These are phyloP conservation scores for Aporrectodea caliginosa DNA, from an alignment of 1,140 invertebrate genomes.

Conservation along the genomic window DNA sequence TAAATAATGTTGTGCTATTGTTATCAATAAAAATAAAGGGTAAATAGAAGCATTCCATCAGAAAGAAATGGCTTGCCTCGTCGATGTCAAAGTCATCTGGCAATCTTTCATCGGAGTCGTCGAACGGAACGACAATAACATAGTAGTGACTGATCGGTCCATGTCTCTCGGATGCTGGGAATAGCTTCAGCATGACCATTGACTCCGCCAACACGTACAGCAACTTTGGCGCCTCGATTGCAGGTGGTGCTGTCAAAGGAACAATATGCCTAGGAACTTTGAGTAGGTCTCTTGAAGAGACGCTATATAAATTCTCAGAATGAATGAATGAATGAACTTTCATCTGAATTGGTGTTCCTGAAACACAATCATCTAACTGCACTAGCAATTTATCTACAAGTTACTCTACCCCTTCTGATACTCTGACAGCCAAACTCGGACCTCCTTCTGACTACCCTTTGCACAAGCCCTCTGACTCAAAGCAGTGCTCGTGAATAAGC, in stretches of 20 bases:
- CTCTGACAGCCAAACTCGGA: too few species aligned
- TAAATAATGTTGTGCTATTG: background rate
- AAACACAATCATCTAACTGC: too few species aligned
- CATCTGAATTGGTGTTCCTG: too few species aligned
- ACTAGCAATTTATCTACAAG: too few species aligned
- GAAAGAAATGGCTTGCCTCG: constrained; percentile 69
- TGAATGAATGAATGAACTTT: too few species aligned
- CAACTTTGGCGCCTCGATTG: constrained; percentile 91
- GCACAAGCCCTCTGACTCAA: too few species aligned
- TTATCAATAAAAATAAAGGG: background rate
- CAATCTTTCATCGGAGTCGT: constrained; percentile 67
- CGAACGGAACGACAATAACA: constrained; percentile 88
- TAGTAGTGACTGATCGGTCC: constrained; percentile 98
- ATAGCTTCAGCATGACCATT: constrained; percentile 84
- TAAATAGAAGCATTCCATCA: constrained; percentile 36
- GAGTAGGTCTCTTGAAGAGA: too few species aligned
- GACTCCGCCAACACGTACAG: constrained; percentile 80
- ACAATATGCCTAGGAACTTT: too few species aligned
- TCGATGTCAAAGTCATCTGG: constrained; percentile 86
- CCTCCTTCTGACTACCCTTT: too few species aligned
- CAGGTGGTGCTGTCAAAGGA: constrained; percentile 70
- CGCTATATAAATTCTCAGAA: too few species aligned
- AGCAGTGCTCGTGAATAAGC: too few species aligned
- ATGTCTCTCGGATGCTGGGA: constrained; percentile 94
- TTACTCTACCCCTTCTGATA: too few species aligned